phyloP scores from a whole-genome alignment of 2,888 invertebrate species.

The Daptonema setosum region DNA sequence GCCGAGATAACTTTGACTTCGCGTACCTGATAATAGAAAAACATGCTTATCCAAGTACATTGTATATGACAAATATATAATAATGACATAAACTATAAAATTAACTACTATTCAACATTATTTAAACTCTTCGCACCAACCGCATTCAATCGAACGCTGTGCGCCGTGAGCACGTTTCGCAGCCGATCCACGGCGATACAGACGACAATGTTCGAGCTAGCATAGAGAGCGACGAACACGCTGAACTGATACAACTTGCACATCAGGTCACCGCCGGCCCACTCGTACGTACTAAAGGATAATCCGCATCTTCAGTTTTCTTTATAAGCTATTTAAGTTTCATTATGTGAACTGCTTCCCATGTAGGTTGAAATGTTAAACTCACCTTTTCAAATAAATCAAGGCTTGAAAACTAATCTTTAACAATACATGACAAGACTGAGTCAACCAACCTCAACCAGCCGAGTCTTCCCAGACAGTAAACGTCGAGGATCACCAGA shows the following conservation, averaged over 20 bases:
- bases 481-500: conserved; percentile 15
- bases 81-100: too few relatives aligned
- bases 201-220: conserved; percentile 22
- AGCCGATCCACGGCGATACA: conserved; percentile 23
- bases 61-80: too few relatives aligned
- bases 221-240: conserved; percentile 22
- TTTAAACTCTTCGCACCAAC: too few relatives aligned
- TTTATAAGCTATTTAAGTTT: too few relatives aligned
- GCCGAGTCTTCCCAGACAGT: conserved; percentile 18
- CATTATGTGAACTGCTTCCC: too few relatives aligned
- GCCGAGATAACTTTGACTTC: neutral
- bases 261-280: conserved; percentile 15
- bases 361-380: too few relatives aligned
- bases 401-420: too few relatives aligned
- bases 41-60: neutral
- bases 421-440: too few relatives aligned
- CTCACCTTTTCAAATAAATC: too few relatives aligned
- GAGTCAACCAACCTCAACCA: too few relatives aligned
- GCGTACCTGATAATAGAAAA: neutral
- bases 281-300: conserved; percentile 8
- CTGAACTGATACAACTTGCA: conserved; percentile 17
- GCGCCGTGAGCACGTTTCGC: conserved; percentile 15
- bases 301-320: conserved; percentile 14
- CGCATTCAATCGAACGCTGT: neutral
- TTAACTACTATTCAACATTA: too few relatives aligned